phyloP scores from a whole-genome alignment of 2,797 vertebrate genomes.

The Anguilla pacifica region DNA sequence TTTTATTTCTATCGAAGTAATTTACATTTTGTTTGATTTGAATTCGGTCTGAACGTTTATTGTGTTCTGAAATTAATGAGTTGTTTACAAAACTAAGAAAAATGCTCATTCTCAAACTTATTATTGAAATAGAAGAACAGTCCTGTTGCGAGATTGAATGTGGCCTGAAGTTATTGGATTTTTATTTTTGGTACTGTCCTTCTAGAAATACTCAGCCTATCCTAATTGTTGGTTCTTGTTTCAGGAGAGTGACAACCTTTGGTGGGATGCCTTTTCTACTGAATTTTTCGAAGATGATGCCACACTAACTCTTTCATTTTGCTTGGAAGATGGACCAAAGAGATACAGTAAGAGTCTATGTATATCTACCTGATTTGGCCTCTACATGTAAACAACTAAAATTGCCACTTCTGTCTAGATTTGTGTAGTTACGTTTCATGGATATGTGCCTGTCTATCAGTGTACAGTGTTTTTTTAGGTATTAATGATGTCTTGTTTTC shows the following conservation, averaged over 20 bases:
- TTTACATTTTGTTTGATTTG: not conserved
- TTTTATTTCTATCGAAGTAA: not conserved
- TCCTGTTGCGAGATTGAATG: not conserved
- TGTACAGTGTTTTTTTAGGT: not conserved
- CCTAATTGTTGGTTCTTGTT: conserved; percentile 48
- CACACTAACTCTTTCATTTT: conserved; percentile 97
- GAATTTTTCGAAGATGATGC: conserved; percentile 99
- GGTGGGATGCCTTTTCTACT: conserved; percentile 98
- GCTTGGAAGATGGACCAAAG: conserved; percentile 99
- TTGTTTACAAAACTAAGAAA: not conserved
- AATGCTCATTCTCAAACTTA: not conserved
- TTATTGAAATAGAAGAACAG: not conserved
- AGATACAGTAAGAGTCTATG: conserved; percentile 92
- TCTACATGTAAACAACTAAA: not conserved
- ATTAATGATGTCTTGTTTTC: not conserved
- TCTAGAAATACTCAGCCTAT: conserved; percentile 18
- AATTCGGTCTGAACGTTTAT: not conserved
- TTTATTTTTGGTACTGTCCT: not conserved
- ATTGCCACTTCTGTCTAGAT: not conserved
- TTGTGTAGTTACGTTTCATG: not conserved
- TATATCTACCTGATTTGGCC: not conserved
- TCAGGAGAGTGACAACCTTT: conserved; percentile 98
- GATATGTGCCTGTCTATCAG: not conserved
- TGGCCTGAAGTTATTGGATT: not conserved
- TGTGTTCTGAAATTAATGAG: not conserved